Evolutionary conservation across 2,797 vertebrate genomes (phyloP).

Genomic region (Chaunax sp.): DNA sequence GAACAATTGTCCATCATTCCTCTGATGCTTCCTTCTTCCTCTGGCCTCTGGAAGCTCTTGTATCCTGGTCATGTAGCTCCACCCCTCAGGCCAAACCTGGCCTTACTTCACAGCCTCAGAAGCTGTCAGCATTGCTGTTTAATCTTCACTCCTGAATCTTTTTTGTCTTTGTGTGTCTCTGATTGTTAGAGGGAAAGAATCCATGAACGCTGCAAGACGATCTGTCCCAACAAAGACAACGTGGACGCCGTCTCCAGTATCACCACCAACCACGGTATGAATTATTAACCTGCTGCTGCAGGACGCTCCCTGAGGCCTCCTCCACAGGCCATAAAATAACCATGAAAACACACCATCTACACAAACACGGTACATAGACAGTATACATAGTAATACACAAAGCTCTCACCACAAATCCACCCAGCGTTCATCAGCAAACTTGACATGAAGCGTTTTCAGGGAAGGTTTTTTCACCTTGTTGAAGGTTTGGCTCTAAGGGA

Average conservation of each 20-base stretch:
- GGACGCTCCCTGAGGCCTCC: constrained; percentile 1
- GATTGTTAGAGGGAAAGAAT: constrained; percentile 90
- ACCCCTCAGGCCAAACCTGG: too few relatives aligned
- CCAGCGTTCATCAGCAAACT: not conserved
- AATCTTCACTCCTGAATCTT: not conserved
- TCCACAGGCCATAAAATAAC: too few relatives aligned
- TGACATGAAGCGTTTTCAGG: too few relatives aligned
- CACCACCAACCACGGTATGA: constrained; percentile 89
- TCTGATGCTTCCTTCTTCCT: too few relatives aligned
- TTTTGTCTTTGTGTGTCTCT: constrained; percentile 17
- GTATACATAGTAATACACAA: not conserved
- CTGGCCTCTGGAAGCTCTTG: not conserved
- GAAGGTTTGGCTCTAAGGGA: too few relatives aligned
- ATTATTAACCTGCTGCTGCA: constrained; percentile 50
- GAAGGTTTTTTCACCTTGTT: too few relatives aligned
- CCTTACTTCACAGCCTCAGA: too few relatives aligned
- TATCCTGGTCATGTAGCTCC: too few relatives aligned
- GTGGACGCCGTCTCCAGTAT: constrained; percentile 85
- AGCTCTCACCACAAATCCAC: not conserved
- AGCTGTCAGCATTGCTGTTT: not conserved
- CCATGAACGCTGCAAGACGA: constrained; percentile 91
- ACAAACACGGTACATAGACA: not conserved
- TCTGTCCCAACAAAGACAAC: constrained; percentile 92
- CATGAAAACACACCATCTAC: not conserved
- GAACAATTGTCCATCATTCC: too few relatives aligned